Evolutionary conservation across 1,140 invertebrate species (phyloP).

Genomic region (Uloborus diversus): DNA sequence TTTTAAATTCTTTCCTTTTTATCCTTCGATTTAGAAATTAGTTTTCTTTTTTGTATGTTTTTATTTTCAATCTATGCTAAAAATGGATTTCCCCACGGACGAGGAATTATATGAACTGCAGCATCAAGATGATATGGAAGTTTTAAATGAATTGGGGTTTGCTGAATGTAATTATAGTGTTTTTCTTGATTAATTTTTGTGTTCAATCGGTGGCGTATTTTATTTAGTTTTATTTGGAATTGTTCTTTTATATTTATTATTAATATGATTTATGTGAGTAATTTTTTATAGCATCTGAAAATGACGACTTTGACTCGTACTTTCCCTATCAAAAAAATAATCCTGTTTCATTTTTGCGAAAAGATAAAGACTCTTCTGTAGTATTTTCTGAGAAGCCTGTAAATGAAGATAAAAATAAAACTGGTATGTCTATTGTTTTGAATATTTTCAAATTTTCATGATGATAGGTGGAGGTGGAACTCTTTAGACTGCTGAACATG

Average conservation of each 20-base stretch:
- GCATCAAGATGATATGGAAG: slow-evolving; percentile 44
- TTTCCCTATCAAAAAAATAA: too few relatives aligned
- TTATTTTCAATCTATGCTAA: too few relatives aligned
- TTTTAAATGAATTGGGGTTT: slow-evolving; percentile 13
- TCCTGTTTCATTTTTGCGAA: too few relatives aligned
- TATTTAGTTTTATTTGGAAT: not conserved
- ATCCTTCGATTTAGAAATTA: too few relatives aligned
- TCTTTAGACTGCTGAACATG: too few relatives aligned
- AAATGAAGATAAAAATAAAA: not conserved
- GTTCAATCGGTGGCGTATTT: not conserved
- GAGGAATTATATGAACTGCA: slow-evolving; percentile 44
- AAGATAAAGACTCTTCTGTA: not conserved
- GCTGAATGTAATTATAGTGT: not conserved
- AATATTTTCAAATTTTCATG: too few relatives aligned
- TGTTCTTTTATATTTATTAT: not conserved
- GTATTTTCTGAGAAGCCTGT: not conserved
- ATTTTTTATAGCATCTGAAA: not conserved
- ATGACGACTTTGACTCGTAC: too few relatives aligned
- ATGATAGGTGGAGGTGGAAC: too few relatives aligned
- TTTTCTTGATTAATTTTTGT: not conserved
- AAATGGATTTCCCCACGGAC: slow-evolving; percentile 39
- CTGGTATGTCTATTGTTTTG: not conserved
- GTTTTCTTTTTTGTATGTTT: too few relatives aligned
- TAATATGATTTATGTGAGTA: not conserved
- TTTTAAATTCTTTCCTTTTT: too few relatives aligned